Conservation (phyloP, 2,797 vertebrate species). For the Sandelia bainsii region DNA sequence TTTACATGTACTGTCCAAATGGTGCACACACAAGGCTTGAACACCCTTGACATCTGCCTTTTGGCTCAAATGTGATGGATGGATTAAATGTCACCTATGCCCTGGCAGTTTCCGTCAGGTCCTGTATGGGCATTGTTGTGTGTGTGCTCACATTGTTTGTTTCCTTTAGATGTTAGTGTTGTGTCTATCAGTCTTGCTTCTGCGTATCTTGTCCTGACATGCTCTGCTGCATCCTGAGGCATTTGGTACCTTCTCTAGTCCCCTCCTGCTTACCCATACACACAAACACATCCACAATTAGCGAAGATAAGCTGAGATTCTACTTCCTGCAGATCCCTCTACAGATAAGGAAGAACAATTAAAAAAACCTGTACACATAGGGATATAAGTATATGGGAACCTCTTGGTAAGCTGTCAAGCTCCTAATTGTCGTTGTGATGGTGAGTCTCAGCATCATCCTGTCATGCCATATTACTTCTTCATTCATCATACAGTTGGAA, state of each 20-base stretch:
- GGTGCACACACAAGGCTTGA: conserved; percentile 36
- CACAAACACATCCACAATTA: conserved; percentile 56
- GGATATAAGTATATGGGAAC: conserved; percentile 53
- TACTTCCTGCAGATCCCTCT: conserved; percentile 82
- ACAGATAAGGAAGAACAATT: conserved; percentile 77
- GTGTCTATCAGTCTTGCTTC: conserved; percentile 70
- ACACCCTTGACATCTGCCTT: conserved; percentile 63
- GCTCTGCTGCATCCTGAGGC: conserved; percentile 75
- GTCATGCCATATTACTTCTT: conserved; percentile 68
- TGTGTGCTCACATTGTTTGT: conserved; percentile 55
- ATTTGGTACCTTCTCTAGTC: conserved; percentile 79
- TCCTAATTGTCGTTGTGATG: conserved; percentile 53
- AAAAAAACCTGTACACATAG: conserved; percentile 68
- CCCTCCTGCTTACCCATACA: conserved; percentile 45
- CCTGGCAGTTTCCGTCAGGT: conserved; percentile 55
- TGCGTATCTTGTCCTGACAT: conserved; percentile 73
- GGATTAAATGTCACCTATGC: conserved; percentile 74
- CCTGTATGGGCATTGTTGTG: conserved; percentile 39
- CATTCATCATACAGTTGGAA: conserved; percentile 71
- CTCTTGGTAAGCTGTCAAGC: conserved; percentile 44
- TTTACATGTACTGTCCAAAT: conserved; percentile 43
- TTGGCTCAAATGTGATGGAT: conserved; percentile 63
- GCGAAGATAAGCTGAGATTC: conserved; percentile 79
- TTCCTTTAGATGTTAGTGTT: conserved; percentile 70
- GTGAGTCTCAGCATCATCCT: conserved; percentile 63